Evolutionary conservation across 2,888 invertebrate species (phyloP), one percentile per base, ranked within the genome.

Genomic region (Caenorhabditis afra): DNA sequence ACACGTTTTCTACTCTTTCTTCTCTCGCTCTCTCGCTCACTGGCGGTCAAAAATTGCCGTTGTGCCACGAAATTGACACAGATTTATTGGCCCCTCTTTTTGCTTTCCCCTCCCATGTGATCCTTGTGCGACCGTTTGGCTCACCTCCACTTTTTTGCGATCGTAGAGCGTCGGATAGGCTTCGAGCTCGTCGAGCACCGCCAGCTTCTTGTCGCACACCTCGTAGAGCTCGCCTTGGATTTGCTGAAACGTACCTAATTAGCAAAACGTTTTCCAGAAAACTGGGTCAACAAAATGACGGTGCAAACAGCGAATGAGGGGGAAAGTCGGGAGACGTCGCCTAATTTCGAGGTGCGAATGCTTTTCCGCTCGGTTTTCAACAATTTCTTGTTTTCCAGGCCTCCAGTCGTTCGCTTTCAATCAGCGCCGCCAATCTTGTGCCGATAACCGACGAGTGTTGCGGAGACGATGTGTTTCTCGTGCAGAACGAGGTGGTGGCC

Each of bases 141-240:
- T 61, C 22, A 85, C 85, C 81, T 81, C 47, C 20, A 81, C 70
- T 11, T 62, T 35, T 55, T 81, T 81, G 10, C 87, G 62, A 50
- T 81, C 78, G 65, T 87, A 87, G 18, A 85, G 75, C 10, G 71
- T 73, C 37, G 87, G 87, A 68, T 88, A 86, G n/a, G 85, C 85
- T 61, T 88, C 88, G 35, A 88, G 73, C 39, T 83, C 86, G 64
- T 88, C 88, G 12, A 88, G 64, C 29, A 75, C 65, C 16, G 12
- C 75, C 59, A 88, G 66, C 58, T 87, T 88, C 47, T 75, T 59
- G 0, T 73, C 80, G 61, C 87, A 86, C 3, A 88, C 84, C 35
- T 81, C 81, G 75, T 86, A 88, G 11, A 88, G 44, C 61, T 88
- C 88, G 14, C 88, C 88, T n/a, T 70, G 44, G 12, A 88, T 84